Conservation (phyloP, 2,113 vertebrate species). For the Sigmodon hispidus region DNA sequence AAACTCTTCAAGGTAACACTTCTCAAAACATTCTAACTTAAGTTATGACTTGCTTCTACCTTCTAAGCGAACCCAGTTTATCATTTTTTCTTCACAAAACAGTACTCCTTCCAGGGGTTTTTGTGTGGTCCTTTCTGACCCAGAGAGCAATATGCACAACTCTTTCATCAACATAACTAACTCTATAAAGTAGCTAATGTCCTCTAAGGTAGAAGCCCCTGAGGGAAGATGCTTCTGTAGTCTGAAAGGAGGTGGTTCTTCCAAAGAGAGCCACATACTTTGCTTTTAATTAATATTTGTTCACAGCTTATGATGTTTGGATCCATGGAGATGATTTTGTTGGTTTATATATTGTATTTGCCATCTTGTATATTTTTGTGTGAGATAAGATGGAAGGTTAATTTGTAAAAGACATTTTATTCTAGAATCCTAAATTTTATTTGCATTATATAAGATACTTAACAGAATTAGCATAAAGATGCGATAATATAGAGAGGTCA, state of each 20-base stretch:
- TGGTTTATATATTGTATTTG: slow-evolving; percentile 18
- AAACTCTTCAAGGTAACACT: not conserved
- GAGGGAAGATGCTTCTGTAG: not conserved
- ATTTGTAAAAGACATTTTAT: not conserved
- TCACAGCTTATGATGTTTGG: not conserved
- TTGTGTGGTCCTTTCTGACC: not conserved
- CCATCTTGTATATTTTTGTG: not conserved
- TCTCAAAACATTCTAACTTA: not conserved
- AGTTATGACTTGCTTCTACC: not conserved
- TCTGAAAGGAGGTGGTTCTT: not conserved
- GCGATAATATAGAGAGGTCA: not conserved
- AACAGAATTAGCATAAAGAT: not conserved
- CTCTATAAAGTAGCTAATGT: not conserved
- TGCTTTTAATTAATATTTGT: not conserved
- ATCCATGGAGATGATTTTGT: not conserved
- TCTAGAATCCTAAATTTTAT: not conserved
- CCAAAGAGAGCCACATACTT: not conserved
- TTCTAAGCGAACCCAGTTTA: not conserved
- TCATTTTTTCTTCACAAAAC: not conserved
- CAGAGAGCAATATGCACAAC: not conserved
- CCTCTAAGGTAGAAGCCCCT: not conserved
- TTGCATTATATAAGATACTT: slow-evolving; percentile 11
- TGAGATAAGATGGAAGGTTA: slow-evolving; percentile 5
- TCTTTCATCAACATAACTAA: not conserved
- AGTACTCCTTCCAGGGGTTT: not conserved